phyloP scores from a whole-genome alignment of 2,113 vertebrate genomes.

The Lampris incognitus region DNA sequence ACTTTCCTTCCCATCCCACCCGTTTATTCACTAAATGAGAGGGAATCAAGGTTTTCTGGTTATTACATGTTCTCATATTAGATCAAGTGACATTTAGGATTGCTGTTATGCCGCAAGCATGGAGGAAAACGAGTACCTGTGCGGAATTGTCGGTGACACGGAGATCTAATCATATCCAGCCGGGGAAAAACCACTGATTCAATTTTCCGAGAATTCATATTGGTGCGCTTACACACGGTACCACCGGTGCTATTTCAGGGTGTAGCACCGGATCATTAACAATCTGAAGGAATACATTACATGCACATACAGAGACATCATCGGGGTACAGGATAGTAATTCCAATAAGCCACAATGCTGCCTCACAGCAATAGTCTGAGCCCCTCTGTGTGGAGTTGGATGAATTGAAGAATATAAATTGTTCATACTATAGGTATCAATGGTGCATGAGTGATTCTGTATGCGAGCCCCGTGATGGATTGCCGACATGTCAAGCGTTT shows the following conservation, averaged over 20 bases:
- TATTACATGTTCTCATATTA: slow-evolving; percentile 17
- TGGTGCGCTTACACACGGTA: slow-evolving; percentile 19
- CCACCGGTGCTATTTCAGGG: slow-evolving; percentile 13
- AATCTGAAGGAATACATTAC: slow-evolving; percentile 6
- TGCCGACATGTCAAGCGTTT: too few species aligned
- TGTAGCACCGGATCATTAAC: slow-evolving; percentile 41
- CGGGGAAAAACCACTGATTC: neutral
- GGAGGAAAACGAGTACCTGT: slow-evolving; percentile 16
- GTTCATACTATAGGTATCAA: too few species aligned
- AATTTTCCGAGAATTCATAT: slow-evolving; percentile 24
- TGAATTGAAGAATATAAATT: too few species aligned
- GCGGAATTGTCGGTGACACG: slow-evolving; percentile 25
- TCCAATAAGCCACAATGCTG: too few species aligned
- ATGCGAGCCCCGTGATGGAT: too few species aligned
- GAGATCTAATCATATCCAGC: slow-evolving; percentile 37
- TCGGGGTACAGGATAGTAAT: neutral
- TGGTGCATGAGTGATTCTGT: too few species aligned
- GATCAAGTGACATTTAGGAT: slow-evolving; percentile 35
- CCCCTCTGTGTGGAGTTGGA: too few species aligned
- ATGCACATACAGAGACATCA: neutral
- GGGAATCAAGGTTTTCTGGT: slow-evolving; percentile 25
- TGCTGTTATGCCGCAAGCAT: slow-evolving; percentile 3
- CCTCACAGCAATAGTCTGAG: too few species aligned
- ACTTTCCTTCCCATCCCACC: slow-evolving; percentile 1
- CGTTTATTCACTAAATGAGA: slow-evolving; percentile 46